phyloP scores from a whole-genome alignment of 2,888 invertebrate genomes.

The Oligia strigilis region DNA sequence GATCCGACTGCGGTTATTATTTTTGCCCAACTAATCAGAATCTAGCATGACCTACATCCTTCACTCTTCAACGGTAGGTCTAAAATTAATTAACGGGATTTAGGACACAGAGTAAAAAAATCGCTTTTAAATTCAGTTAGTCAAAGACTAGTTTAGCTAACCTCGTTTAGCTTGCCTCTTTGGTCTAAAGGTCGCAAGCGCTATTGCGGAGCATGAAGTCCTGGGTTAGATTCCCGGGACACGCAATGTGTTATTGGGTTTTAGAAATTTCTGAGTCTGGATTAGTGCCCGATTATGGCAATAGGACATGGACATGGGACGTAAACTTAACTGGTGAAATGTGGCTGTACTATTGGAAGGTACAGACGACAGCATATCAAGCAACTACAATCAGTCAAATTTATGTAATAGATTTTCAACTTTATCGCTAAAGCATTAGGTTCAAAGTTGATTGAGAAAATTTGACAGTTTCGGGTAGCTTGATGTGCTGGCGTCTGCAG shows the following conservation, averaged over 20 bases:
- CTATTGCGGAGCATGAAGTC: not conserved
- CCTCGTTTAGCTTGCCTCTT: not conserved
- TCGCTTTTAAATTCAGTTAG: constrained; percentile 6
- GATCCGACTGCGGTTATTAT: constrained; percentile 71
- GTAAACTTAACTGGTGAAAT: not conserved
- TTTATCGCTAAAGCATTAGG: too few relatives aligned
- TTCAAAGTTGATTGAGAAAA: too few relatives aligned
- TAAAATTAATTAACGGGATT: constrained; percentile 76
- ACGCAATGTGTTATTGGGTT: not conserved
- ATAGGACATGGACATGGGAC: too few relatives aligned
- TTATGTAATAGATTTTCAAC: too few relatives aligned
- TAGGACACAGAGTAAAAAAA: constrained; percentile 53
- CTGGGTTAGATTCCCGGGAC: not conserved
- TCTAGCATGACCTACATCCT: constrained; percentile 76
- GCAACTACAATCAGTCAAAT: too few relatives aligned
- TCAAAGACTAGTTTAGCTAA: not conserved
- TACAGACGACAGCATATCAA: too few relatives aligned
- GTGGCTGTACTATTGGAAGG: too few relatives aligned
- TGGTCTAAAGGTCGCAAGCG: not conserved
- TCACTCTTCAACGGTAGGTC: constrained; percentile 63
- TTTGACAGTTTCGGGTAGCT: too few relatives aligned
- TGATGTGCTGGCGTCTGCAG: too few relatives aligned
- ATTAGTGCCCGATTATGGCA: too few relatives aligned
- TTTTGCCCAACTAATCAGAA: constrained; percentile 77
- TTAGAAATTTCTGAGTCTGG: too few relatives aligned